phyloP scores from a whole-genome alignment of 1,140 invertebrate genomes.

The Paraescarpia echinospica region DNA sequence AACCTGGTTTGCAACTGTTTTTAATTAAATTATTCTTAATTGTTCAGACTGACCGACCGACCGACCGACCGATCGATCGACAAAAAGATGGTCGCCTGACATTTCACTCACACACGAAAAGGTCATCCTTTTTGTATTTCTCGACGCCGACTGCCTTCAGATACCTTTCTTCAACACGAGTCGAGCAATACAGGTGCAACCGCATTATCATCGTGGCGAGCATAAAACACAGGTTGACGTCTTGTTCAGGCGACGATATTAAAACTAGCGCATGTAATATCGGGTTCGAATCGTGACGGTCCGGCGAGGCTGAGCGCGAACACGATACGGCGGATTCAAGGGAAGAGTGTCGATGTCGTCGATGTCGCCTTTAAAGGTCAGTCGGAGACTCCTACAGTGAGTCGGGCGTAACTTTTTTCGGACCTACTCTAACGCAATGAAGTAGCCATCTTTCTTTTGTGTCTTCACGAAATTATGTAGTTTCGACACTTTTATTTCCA shows the following conservation, averaged over 20 bases:
- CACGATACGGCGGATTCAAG: neutral
- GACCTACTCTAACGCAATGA: neutral
- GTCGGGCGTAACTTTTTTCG: neutral
- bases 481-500: neutral
- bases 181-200: neutral
- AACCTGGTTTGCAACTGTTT: too few species aligned
- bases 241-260: neutral
- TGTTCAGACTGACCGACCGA: too few species aligned
- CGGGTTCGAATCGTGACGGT: neutral
- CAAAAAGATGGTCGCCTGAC: neutral
- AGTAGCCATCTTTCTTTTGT: neutral
- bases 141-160: neutral
- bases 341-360: neutral
- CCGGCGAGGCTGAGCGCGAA: neutral
- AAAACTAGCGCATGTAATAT: neutral
- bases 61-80: neutral
- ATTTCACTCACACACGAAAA: neutral
- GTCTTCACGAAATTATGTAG: neutral
- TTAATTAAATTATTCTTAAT: too few species aligned
- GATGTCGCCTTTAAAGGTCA: neutral
- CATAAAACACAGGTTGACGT: neutral
- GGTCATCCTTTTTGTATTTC: neutral
- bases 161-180: neutral
- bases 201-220: neutral
- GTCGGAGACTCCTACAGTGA: neutral